A percentile compares a stretch with the other conserved stretches of the same genome.
Conservation (phyloP, 2,888 invertebrate species). For the Nomada fabriciana region DNA sequence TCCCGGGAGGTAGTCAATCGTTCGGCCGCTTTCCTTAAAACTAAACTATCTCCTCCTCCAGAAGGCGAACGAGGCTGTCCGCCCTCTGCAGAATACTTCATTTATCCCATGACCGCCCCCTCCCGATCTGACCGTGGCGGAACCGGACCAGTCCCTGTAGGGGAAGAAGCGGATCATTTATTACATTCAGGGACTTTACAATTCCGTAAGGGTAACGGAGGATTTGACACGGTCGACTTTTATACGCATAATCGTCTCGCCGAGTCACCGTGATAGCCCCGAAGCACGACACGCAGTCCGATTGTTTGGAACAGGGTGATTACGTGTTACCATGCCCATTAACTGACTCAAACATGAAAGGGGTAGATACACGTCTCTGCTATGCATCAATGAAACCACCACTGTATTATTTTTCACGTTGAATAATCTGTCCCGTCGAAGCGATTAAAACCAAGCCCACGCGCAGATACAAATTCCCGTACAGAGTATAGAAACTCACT, state of each 20-base stretch:
- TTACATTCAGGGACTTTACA: constrained; percentile 45
- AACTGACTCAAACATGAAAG: constrained; percentile 9
- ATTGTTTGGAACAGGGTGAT: constrained; percentile 13
- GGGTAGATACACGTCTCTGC: constrained; percentile 16
- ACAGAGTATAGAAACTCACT: not conserved
- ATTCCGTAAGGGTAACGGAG: constrained; percentile 40
- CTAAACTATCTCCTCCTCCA: constrained; percentile 59
- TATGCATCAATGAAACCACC: constrained; percentile 8
- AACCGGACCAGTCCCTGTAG: constrained; percentile 8
- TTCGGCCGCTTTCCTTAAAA: constrained; percentile 70
- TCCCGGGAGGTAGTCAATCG: constrained; percentile 75
- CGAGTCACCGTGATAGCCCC: constrained; percentile 46
- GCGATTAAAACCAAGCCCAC: not conserved
- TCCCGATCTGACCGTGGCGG: constrained; percentile 35
- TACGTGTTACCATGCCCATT: constrained; percentile 2
- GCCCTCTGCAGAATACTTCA: constrained; percentile 74
- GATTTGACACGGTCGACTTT: constrained; percentile 40
- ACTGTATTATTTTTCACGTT: not conserved
- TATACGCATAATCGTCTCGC: constrained; percentile 21
- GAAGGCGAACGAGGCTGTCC: constrained; percentile 71
- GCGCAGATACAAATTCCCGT: constrained; percentile 4
- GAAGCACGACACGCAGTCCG: constrained; percentile 20
- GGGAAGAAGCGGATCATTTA: constrained; percentile 49
- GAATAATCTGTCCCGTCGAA: not conserved
- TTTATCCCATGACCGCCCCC: constrained; percentile 75